Evolutionary conservation across 2,888 invertebrate genomes (phyloP), one percentile per base, ranked within the genome.

Genomic region (Melipona beecheii): DNA sequence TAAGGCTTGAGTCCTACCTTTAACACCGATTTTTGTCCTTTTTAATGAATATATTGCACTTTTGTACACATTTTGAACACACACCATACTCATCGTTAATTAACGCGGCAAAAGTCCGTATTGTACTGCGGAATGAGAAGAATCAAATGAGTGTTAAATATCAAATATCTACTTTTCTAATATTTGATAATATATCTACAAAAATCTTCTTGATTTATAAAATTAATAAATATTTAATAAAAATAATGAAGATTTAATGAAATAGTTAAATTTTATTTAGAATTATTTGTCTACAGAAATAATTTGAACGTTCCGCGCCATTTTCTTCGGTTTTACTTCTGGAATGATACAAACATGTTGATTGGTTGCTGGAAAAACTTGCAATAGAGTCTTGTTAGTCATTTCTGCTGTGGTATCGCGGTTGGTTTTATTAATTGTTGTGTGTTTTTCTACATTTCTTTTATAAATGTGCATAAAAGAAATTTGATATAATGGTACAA

Each of bases 311-410:
- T 60, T 69, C 52, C 43, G 69, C 84, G 84, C 78, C 72, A 24
- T 74, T 56, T 78, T 49, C 2, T 31, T 13, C 50, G 31, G 36
- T 50, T 68, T 52, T 15, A 11, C 24, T 58, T 21, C 50, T 56
- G 50, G 43, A 68, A 72, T 36, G 54, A 15, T 36, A 27, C 43
- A 15, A 52, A 52, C 19, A 3, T n/a, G 21, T 19, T 64, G 65
- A 83, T 84, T 84, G 84, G 78, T 56, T 24, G 54, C 0, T 21
- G 13, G 36, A 3, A 50, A 15, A 52, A 13, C 27, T 75, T 78
- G 75, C 52, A 60, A 65, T 52, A 60, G 64, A 78, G 21, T 70
- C 69, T 60, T 60, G 83, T 70, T 54, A 70, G 58, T 62, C 54
- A 56, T 54, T 78, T 66, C 11, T 72, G 65, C 6, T 58, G 24